A percentile compares a stretch with the other conserved stretches of the same genome.
phyloP scores from a whole-genome alignment of 2,113 vertebrate genomes.

The Entelurus aequoreus region DNA sequence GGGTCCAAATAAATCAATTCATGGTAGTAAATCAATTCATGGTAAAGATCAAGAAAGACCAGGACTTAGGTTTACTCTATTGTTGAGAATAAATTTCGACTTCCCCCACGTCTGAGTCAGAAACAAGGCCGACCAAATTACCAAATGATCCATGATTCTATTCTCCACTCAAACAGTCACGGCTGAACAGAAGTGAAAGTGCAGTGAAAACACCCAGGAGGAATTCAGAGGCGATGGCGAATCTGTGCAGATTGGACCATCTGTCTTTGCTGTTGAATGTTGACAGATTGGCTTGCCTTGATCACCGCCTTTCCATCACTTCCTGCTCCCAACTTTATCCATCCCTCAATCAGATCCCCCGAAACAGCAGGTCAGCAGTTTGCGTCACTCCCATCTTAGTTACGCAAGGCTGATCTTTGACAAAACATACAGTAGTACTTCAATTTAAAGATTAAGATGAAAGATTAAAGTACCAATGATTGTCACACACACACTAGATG shows the following conservation, averaged over 20 bases:
- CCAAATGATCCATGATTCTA: slow-evolving; percentile 4
- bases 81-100: too few relatives aligned
- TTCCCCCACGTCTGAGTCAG: too few relatives aligned
- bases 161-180: not conserved
- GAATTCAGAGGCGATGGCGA: slow-evolving; percentile 21
- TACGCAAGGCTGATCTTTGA: too few relatives aligned
- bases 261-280: slow-evolving; percentile 16
- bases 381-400: not conserved
- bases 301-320: slow-evolving; percentile 2
- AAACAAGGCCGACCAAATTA: not conserved
- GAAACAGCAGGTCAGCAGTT: not conserved
- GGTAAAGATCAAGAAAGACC: too few relatives aligned
- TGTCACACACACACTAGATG: too few relatives aligned
- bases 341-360: not conserved
- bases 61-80: too few relatives aligned
- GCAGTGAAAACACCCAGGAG: slow-evolving; percentile 19
- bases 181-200: slow-evolving; percentile 8
- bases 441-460: too few relatives aligned
- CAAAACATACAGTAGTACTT: too few relatives aligned
- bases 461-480: too few relatives aligned
- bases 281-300: slow-evolving; percentile 3
- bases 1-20: too few relatives aligned
- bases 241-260: slow-evolving; percentile 52
- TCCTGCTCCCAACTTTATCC: not conserved
- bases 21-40: too few relatives aligned